Percentiles rank a stretch among this genome's conserved stretches.
Evolutionary conservation across 2,113 vertebrate genomes (phyloP).

Genomic region (Prolemur simus): DNA sequence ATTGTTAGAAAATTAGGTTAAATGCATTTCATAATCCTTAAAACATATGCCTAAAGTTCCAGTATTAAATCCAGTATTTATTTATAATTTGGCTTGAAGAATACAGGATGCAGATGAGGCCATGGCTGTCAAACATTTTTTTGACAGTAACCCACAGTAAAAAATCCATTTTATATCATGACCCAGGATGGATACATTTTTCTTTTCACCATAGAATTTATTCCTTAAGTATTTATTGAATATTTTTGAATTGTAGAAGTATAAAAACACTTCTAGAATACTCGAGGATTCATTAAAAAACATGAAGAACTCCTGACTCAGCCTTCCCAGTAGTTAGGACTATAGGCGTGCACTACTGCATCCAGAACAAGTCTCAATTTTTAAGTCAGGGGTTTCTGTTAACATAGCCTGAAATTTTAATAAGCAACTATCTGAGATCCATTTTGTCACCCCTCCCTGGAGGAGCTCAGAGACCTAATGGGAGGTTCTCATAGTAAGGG

Average conservation of each 20-base stretch:
- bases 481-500: no score
- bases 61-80: background rate
- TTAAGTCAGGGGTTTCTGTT: no score
- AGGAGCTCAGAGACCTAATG: no score
- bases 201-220: conserved; percentile 4
- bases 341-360: background rate
- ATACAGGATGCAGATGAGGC: background rate
- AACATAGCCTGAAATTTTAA: no score
- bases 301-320: background rate
- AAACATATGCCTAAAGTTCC: conserved; percentile 27
- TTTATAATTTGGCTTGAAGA: conserved; percentile 32
- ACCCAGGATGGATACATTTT: background rate
- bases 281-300: background rate
- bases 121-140: background rate
- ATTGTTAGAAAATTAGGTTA: background rate
- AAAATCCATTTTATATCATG: background rate
- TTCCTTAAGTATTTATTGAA: background rate
- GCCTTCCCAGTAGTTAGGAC: no score
- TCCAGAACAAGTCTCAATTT: background rate
- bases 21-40: conserved; percentile 15
- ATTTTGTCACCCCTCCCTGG: no score
- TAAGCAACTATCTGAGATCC: no score
- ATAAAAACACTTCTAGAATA: background rate
- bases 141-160: background rate
- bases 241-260: conserved; percentile 11